These are phyloP conservation scores for Calliphora vicina DNA, from an alignment of 1,140 invertebrate species.

Conservation along the genomic window DNA sequence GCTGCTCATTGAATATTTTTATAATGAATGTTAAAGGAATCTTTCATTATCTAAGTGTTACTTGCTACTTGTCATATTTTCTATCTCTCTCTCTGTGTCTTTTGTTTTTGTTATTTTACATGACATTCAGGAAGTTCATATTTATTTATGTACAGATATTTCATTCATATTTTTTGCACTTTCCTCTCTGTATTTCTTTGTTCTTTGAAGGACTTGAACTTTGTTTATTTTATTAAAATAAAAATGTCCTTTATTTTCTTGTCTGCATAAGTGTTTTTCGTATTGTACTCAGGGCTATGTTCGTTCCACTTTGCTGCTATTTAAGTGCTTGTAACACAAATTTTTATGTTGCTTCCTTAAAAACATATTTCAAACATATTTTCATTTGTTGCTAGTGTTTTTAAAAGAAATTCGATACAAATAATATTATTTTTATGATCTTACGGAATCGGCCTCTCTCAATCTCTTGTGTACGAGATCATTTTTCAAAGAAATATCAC, in stretches of 20 bases:
- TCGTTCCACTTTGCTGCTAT: conserved; percentile 31
- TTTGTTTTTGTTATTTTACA: background rate
- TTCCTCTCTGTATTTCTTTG: background rate
- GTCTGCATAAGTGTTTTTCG: background rate
- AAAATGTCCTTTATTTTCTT: background rate
- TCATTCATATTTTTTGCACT: conserved; percentile 7
- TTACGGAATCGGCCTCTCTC: background rate
- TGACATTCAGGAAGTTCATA: conserved; percentile 28
- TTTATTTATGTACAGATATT: conserved; percentile 22
- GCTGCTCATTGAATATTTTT: too few relatives aligned
- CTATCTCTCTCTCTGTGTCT: background rate
- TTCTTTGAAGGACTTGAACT: background rate
- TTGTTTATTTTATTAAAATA: background rate
- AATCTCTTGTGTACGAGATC: background rate
- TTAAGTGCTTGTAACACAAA: conserved; percentile 41
- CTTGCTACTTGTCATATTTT: conserved; percentile 20
- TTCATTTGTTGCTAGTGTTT: background rate
- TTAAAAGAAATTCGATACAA: conserved; percentile 50
- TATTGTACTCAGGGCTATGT: background rate
- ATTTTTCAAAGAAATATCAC: conserved; percentile 12
- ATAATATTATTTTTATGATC: conserved; percentile 49
- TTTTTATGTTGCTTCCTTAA: conserved; percentile 44
- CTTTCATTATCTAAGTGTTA: background rate
- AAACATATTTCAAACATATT: background rate
- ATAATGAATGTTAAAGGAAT: too few relatives aligned